Base-by-base conservation (phyloP, 2,113 vertebrate genomes). In the Scortum barcoo region DNA sequence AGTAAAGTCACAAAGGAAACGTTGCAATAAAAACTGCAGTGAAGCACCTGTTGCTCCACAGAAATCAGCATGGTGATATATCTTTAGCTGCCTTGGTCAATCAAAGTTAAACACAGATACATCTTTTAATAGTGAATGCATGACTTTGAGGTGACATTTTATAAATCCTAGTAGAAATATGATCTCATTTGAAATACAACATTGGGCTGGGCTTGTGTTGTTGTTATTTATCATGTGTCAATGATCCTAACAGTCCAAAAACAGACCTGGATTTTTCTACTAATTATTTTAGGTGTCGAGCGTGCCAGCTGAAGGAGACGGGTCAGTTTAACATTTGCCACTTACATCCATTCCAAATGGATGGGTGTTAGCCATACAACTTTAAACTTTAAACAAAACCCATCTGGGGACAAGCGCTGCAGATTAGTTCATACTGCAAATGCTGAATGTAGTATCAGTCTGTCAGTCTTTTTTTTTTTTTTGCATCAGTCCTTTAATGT, bases 41-140 rank as follows among this genome's bases (percentile, higher is more conserved):
- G 12, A 7, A 26, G 48, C 67, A 89, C 68, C 81, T 77, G 85
- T 56, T 58, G 24, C 40, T 60, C 54, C 19, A 58, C 20, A 24
- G 24, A 60, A 56, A 63, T 24, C 24, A 10, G 38, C n/a, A 38
- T 14, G 38, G 50, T 30, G 26, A 62, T 51, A 61, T 19, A 42
- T 16, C 5, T 66, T 44, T 13, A 57, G 67, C 12, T 26, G 19
- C 17, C 48, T 26, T 5, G 19, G 22, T 22, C 1, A 3, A 8
- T 8, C 26, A 9, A 1, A 7, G n/a, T 42, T 61, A 62, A 70
- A 72, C 38, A 54, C 16, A 61, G 19, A 68, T 13, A 13, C 11
- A 14, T 38, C 0, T 68, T 42, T 53, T 53, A 40, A 50, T 12
- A 36, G 7, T 28, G 33, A 60, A 36, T 50, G 38, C 28, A 56